These are phyloP conservation scores for Donacobius atricapilla DNA, from an alignment of 2,113 vertebrate genomes.

Conservation along the genomic window DNA sequence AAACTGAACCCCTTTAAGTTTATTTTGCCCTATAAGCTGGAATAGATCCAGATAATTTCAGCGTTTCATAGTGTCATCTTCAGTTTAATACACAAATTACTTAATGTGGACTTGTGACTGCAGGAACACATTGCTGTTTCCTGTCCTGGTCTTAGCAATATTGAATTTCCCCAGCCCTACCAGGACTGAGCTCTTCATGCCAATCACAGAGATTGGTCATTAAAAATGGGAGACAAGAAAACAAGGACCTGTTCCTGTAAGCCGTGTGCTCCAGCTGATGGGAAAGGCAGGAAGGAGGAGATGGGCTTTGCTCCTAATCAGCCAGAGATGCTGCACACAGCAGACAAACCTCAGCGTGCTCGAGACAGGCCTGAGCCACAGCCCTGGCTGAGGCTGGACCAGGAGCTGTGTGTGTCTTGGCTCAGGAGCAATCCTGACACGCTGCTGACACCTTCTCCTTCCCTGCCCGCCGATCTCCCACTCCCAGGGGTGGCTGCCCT, in stretches of 20 bases:
- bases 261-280: neutral
- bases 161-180: constrained; percentile 48
- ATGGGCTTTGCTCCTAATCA: constrained; percentile 47
- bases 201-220: constrained; percentile 31
- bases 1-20: neutral
- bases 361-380: neutral
- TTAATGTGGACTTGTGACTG: constrained; percentile 46
- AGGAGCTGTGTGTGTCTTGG: neutral
- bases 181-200: constrained; percentile 6
- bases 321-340: neutral
- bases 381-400: neutral
- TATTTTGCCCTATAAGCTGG: neutral
- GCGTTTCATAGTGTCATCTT: constrained; percentile 23
- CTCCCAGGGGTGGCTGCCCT: neutral
- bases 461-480: neutral
- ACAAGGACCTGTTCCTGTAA: constrained; percentile 26
- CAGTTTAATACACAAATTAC: constrained; percentile 41
- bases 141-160: constrained; percentile 64
- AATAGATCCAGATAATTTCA: neutral
- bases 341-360: neutral
- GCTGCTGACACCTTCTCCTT: neutral
- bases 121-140: constrained; percentile 46
- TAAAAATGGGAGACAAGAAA: constrained; percentile 2
- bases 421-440: neutral
- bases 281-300: constrained; percentile 43